Conservation (phyloP, 2,113 vertebrate genomes). For the Oryzias javanicus region DNA sequence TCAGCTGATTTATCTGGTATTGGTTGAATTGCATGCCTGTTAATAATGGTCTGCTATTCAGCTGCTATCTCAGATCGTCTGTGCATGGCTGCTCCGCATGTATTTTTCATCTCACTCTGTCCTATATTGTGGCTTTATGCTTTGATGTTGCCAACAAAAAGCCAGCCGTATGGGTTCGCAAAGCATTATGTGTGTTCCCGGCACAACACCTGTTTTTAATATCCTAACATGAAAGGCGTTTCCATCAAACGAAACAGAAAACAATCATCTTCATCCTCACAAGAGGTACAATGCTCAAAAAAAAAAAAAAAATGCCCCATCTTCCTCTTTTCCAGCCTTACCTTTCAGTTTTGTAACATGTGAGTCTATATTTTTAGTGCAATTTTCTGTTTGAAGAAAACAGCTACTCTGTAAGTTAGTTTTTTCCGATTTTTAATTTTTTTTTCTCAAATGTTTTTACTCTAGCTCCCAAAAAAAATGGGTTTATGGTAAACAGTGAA, state of each 20-base stretch:
- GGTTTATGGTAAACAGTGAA: slow-evolving; percentile 52
- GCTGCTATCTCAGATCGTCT: slow-evolving; percentile 35
- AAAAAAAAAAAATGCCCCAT: slow-evolving; percentile 7
- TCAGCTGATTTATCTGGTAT: background rate
- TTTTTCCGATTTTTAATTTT: slow-evolving; percentile 13
- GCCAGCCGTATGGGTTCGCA: slow-evolving; percentile 81
- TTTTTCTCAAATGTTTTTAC: slow-evolving; percentile 30
- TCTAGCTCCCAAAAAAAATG: slow-evolving; percentile 11
- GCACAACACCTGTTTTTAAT: slow-evolving; percentile 95
- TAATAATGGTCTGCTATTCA: slow-evolving; percentile 12
- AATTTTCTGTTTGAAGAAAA: slow-evolving; percentile 10
- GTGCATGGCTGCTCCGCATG: slow-evolving; percentile 52
- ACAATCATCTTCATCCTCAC: slow-evolving; percentile 86
- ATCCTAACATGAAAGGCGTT: slow-evolving; percentile 96
- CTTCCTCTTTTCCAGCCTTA: background rate
- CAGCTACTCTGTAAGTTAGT: slow-evolving; percentile 11
- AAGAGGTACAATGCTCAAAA: slow-evolving; percentile 63
- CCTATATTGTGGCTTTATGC: slow-evolving; percentile 85
- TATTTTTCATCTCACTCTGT: slow-evolving; percentile 80
- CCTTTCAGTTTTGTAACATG: slow-evolving; percentile 27
- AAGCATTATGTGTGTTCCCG: slow-evolving; percentile 85
- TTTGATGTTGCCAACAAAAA: slow-evolving; percentile 92
- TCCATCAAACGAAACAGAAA: slow-evolving; percentile 90
- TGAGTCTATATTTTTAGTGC: background rate
- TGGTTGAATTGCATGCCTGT: background rate